Base-by-base conservation (phyloP, 2,888 invertebrate genomes). In the Disparrhopalites patrizii region DNA sequence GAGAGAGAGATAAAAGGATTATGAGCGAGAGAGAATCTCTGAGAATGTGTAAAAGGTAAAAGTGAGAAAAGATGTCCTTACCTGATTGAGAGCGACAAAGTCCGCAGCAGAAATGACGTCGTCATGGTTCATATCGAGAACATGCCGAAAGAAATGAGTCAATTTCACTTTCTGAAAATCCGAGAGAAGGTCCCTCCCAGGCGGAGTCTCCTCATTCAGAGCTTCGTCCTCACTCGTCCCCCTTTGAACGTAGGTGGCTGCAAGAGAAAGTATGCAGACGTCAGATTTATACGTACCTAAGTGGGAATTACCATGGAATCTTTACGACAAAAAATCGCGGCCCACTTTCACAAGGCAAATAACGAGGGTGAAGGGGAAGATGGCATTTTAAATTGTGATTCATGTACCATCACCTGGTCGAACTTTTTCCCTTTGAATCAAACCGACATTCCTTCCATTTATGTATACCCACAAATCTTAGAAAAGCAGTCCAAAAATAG, bases 231-330 rank as follows among this genome's bases (percentile, higher is more conserved):
- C 74, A 78, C 86, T 86, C 77, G 79, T 77, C 36, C 85, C 87
- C 60, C 88, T 82, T 79, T 87, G 87, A 67, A 88, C 87, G 87
- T 87, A 88, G 62, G 88, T 88, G 25, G 88, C 88, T 88, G 78
- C 63, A 75, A 76, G 43, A 10, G n/a, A n/a, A n/a, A n/a, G n/a
- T n/a, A n/a, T n/a, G n/a, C n/a, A n/a, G n/a, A n/a, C n/a, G 13
- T 13, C 36, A 13, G 36, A 36, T 36, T 10, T 10, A 13, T 36
- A 36, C 36, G 36, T 36, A 36, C 8, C 8, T 13, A 36, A 36
- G 36, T 10, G 13, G 13, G 13, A 36, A 36, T 8, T 36, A 36
- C 8, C 36, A 36, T 36, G 36, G 8, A 10, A 10, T 13, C 36
- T 36, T 10, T 36, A 36, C 36, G 8, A 36, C 13, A 36, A 10